Evolutionary conservation across 1,140 invertebrate genomes (phyloP).

Genomic region (Zaprionus nigranus): DNA sequence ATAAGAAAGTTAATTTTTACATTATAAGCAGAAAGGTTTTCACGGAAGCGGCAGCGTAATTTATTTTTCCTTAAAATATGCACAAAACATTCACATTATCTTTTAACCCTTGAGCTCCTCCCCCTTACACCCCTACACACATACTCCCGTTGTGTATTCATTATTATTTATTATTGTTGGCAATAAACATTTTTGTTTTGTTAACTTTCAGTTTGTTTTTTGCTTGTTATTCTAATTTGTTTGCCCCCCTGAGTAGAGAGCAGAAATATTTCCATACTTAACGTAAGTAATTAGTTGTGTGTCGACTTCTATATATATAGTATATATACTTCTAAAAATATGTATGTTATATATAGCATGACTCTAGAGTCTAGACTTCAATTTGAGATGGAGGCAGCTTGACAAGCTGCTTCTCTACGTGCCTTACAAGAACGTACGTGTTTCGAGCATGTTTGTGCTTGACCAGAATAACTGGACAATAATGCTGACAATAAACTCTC

Average conservation of each 20-base stretch:
- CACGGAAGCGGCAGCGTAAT: not conserved
- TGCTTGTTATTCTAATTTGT: conserved; percentile 31
- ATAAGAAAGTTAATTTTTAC: conserved; percentile 9
- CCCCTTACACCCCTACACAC: too few species aligned
- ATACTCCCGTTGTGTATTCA: not conserved
- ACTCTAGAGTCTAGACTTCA: not conserved
- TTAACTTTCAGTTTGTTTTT: conserved; percentile 1
- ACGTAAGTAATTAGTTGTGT: not conserved
- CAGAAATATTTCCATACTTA: conserved; percentile 2
- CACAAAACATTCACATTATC: conserved; percentile 12
- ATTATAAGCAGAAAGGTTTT: not conserved
- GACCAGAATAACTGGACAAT: conserved; percentile 12
- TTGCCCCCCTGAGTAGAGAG: not conserved
- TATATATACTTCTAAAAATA: not conserved
- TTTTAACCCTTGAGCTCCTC: conserved; percentile 7
- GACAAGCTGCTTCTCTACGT: not conserved
- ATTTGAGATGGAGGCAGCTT: not conserved
- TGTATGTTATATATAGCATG: too few species aligned
- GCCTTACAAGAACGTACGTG: conserved; percentile 8
- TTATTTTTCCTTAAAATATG: conserved; percentile 9
- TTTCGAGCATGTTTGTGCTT: conserved; percentile 16
- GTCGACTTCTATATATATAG: not conserved
- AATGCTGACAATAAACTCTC: conserved; percentile 40
- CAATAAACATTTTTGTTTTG: conserved; percentile 37
- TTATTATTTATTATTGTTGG: conserved; percentile 26